These are phyloP conservation scores for Acanthisitta chloris DNA, from an alignment of 2,113 vertebrate genomes.

Conservation along the genomic window DNA sequence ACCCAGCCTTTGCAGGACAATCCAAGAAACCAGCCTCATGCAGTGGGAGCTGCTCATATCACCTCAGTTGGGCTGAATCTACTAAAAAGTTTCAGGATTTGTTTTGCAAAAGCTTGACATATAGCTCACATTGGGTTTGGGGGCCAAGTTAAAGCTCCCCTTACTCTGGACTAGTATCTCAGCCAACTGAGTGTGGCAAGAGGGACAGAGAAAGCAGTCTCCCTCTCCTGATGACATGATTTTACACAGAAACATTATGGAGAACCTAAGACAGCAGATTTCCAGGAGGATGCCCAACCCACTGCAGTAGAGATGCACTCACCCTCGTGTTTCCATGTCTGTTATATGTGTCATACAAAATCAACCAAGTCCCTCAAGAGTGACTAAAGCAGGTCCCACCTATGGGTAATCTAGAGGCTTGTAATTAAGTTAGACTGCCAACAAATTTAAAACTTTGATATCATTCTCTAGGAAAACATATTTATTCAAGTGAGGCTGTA, in stretches of 20 bases:
- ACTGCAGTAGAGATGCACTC: not conserved
- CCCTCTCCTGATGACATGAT: not conserved
- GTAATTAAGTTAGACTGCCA: not conserved
- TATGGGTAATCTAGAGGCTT: not conserved
- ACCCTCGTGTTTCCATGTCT: rapidly evolving
- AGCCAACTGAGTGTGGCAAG: not conserved
- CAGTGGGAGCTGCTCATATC: not conserved
- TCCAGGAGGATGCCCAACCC: not conserved
- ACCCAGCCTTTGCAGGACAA: not conserved
- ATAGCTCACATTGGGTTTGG: not conserved
- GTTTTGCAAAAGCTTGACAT: not conserved
- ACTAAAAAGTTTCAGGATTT: not conserved
- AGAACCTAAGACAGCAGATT: not conserved
- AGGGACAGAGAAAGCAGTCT: not conserved
- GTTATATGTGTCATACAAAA: not conserved
- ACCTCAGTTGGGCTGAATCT: not conserved
- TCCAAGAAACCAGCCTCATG: not conserved
- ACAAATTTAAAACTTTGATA: not conserved
- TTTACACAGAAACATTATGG: not conserved
- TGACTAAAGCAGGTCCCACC: not conserved
- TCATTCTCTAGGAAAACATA: not conserved
- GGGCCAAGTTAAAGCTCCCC: not conserved
- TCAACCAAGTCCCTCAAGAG: not conserved
- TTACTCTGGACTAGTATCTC: not conserved
- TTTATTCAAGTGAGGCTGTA: not conserved